Percentiles rank a stretch among this genome's conserved stretches.
Conservation (phyloP, 1,140 invertebrate genomes). For the Drosophila quadrilineata region DNA sequence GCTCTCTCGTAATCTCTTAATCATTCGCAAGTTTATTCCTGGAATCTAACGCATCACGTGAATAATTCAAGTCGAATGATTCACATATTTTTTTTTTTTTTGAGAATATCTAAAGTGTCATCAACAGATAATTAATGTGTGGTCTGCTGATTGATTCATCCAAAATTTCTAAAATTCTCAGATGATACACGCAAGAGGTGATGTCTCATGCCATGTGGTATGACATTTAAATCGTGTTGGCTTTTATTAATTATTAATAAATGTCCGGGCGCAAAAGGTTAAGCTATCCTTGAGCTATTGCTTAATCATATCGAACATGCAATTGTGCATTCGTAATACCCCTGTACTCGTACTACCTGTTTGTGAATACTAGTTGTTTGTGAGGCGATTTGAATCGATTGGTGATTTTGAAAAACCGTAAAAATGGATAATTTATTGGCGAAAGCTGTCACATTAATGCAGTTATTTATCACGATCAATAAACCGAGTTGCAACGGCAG, state of each 20-base stretch:
- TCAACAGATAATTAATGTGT: too few species aligned
- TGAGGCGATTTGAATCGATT: not conserved
- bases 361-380: not conserved
- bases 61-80: too few species aligned
- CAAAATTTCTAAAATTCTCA: not conserved
- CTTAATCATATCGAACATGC: conserved; percentile 14
- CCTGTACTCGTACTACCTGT: conserved; percentile 9
- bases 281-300: conserved; percentile 17
- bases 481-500: conserved; percentile 27
- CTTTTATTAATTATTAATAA: conserved; percentile 1
- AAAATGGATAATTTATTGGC: conserved; percentile 59
- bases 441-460: conserved; percentile 73
- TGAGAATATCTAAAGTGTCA: too few species aligned
- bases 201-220: not conserved
- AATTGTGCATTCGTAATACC: too few species aligned
- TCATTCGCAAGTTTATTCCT: too few species aligned
- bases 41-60: too few species aligned
- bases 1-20: too few species aligned
- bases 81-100: too few species aligned
- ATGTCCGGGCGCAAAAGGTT: conserved; percentile 22
- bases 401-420: conserved; percentile 28
- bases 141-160: too few species aligned
- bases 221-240: conserved; percentile 11
- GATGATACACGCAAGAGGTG: not conserved
- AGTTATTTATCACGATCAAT: conserved; percentile 72